Conservation (phyloP, 2,113 vertebrate genomes). For the Corythoichthys intestinalis region DNA sequence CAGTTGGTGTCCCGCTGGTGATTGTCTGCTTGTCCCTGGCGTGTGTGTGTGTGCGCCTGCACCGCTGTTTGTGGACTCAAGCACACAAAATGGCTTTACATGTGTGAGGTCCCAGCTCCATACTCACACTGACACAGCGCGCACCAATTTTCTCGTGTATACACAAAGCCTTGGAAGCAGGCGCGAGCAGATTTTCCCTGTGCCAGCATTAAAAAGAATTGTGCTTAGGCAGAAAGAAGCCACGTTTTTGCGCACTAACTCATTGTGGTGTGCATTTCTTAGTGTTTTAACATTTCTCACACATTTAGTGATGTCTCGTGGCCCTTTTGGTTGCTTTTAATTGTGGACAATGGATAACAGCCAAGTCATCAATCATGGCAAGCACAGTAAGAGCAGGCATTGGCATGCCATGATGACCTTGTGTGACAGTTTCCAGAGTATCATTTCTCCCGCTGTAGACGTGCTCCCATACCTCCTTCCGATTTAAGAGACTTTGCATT, state of each 20-base stretch:
- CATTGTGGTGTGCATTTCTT: slow-evolving; percentile 17
- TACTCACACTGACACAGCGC: slow-evolving; percentile 10
- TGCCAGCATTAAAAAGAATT: slow-evolving; percentile 24
- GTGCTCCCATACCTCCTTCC: too few relatives aligned
- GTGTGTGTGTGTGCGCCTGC: slow-evolving; percentile 55
- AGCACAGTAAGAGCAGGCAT: slow-evolving; percentile 13
- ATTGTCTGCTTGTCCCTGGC: slow-evolving; percentile 49
- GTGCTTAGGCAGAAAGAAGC: slow-evolving; percentile 30
- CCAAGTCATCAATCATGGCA: slow-evolving; percentile 18
- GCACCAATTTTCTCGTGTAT: slow-evolving; percentile 28
- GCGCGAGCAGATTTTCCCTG: slow-evolving; percentile 20
- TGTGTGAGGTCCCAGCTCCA: slow-evolving; percentile 47
- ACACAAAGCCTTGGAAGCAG: slow-evolving; percentile 26
- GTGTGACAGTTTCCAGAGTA: slow-evolving; percentile 30
- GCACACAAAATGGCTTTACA: slow-evolving; percentile 17
- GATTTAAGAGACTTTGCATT: neutral
- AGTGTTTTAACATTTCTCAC: neutral
- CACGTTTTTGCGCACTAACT: slow-evolving; percentile 30
- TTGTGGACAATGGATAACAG: slow-evolving; percentile 12
- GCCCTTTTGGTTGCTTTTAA: slow-evolving; percentile 7
- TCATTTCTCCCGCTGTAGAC: slow-evolving; percentile 21
- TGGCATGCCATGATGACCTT: slow-evolving; percentile 14
- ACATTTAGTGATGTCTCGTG: neutral
- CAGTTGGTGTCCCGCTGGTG: slow-evolving; percentile 24
- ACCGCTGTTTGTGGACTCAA: slow-evolving; percentile 48